A percentile compares a stretch with the other conserved stretches of the same genome.
Conservation (phyloP, 2,888 invertebrate genomes). For the Acrobeloides nanus region DNA sequence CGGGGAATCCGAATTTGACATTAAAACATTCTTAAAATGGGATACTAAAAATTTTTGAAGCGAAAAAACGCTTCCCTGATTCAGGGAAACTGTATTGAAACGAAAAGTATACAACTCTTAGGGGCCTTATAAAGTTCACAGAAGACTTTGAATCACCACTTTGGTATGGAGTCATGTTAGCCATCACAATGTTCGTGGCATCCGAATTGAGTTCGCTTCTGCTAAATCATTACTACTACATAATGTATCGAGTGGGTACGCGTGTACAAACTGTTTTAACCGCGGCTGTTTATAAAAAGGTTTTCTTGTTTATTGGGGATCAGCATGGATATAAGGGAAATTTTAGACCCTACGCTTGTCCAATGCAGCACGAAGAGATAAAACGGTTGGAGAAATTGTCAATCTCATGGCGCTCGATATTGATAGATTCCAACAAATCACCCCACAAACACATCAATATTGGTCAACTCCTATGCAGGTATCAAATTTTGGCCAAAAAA, state of each 20-base stretch:
- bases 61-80: no score
- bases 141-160: slow-evolving; percentile 40
- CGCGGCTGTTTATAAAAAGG: slow-evolving; percentile 54
- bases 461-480: slow-evolving; percentile 50
- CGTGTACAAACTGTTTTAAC: slow-evolving; percentile 47
- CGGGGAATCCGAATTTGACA: no score
- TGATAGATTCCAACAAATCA: slow-evolving; percentile 56
- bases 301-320: slow-evolving; percentile 5
- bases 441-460: slow-evolving; percentile 51
- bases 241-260: slow-evolving; percentile 51
- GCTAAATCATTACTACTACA: slow-evolving; percentile 47
- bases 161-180: slow-evolving; percentile 47
- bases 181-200: slow-evolving; percentile 42
- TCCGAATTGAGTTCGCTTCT: slow-evolving; percentile 47
- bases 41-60: no score
- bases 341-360: slow-evolving; percentile 55
- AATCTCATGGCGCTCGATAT: slow-evolving; percentile 60
- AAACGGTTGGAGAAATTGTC: slow-evolving; percentile 60
- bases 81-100: no score
- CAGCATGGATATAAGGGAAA: background rate
- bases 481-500: no score
- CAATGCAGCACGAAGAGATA: slow-evolving; percentile 56
- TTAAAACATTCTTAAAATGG: background rate
- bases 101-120: slow-evolving; percentile 19
- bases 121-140: slow-evolving; percentile 43